Conservation (phyloP, 2,888 invertebrate species). For the Yponomeuta plumbellus region DNA sequence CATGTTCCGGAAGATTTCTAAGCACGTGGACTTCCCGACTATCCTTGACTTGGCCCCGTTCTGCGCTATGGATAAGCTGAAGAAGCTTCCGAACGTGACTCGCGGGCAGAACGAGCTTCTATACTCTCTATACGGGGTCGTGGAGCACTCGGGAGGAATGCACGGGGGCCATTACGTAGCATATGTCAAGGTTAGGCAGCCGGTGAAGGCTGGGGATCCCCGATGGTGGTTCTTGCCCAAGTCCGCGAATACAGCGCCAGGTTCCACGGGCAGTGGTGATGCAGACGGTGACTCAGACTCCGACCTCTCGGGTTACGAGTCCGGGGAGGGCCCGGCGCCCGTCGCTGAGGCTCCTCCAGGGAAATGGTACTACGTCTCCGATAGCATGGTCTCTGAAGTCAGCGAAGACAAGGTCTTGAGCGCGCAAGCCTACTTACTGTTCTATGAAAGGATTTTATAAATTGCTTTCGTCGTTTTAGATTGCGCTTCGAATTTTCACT, state of each 20-base stretch:
- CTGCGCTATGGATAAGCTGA: slow-evolving; percentile 82
- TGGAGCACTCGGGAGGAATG: slow-evolving; percentile 95
- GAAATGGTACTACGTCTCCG: slow-evolving; percentile 96
- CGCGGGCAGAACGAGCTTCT: slow-evolving; percentile 81
- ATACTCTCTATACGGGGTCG: slow-evolving; percentile 95
- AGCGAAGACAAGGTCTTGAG: slow-evolving; percentile 86
- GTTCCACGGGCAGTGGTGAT: slow-evolving; percentile 58
- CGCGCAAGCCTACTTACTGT: slow-evolving; percentile 95
- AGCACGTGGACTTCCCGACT: slow-evolving; percentile 91
- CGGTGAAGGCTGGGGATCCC: slow-evolving; percentile 78
- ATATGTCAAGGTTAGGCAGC: slow-evolving; percentile 91
- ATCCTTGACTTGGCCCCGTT: slow-evolving; percentile 93
- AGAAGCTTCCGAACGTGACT: slow-evolving; percentile 77
- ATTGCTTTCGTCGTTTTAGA: slow-evolving; percentile 14
- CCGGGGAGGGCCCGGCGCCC: slow-evolving; percentile 60
- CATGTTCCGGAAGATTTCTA: slow-evolving; percentile 88
- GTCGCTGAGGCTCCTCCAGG: slow-evolving; percentile 75
- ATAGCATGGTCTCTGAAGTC: slow-evolving; percentile 89
- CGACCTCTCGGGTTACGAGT: slow-evolving; percentile 73
- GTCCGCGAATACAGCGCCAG: slow-evolving; percentile 71
- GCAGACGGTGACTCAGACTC: slow-evolving; percentile 72
- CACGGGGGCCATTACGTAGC: slow-evolving; percentile 93
- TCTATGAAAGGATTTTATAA: slow-evolving; percentile 95
- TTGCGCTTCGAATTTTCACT: neutral
- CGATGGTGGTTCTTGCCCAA: slow-evolving; percentile 85